Conservation (phyloP, 1,140 invertebrate species). For the Drosophila trapezifrons region DNA sequence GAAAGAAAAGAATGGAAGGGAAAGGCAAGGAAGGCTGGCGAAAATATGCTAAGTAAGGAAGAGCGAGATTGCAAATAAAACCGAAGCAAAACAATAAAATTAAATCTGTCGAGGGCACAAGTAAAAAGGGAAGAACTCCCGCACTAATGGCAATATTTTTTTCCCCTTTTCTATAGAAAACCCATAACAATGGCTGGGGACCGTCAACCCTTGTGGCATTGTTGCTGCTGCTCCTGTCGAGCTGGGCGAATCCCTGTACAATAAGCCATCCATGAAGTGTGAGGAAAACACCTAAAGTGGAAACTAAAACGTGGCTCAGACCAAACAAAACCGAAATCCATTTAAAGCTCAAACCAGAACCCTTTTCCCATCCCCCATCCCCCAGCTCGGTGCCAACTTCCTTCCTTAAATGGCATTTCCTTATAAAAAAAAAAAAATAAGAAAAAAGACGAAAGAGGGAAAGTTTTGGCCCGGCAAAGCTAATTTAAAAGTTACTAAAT, state of each 20-base stretch:
- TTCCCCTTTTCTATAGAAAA: slow-evolving; percentile 63
- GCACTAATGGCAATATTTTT: slow-evolving; percentile 70
- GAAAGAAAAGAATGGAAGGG: background rate
- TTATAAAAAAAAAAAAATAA: slow-evolving; percentile 31
- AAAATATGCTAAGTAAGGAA: slow-evolving; percentile 57
- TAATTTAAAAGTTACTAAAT: slow-evolving; percentile 82
- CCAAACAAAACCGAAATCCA: slow-evolving; percentile 75
- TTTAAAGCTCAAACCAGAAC: slow-evolving; percentile 68
- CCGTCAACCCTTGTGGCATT: slow-evolving; percentile 53
- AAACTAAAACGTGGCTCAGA: slow-evolving; percentile 74
- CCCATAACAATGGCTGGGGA: slow-evolving; percentile 64
- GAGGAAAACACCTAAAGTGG: slow-evolving; percentile 76
- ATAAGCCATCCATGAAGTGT: slow-evolving; percentile 67
- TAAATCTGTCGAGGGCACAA: slow-evolving; percentile 68
- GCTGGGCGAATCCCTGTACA: slow-evolving; percentile 59
- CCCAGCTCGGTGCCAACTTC: slow-evolving; percentile 8
- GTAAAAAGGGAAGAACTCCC: slow-evolving; percentile 7
- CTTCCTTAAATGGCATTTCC: slow-evolving; percentile 69
- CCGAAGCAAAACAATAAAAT: slow-evolving; percentile 80
- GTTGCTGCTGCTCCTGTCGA: background rate
- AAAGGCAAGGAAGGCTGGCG: background rate
- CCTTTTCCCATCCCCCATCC: slow-evolving; percentile 30
- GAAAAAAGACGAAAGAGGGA: slow-evolving; percentile 24
- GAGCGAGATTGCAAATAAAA: slow-evolving; percentile 66
- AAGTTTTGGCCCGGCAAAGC: slow-evolving; percentile 62